These are phyloP conservation scores for Vespertilio murinus DNA, from an alignment of 2,797 vertebrate genomes.

Conservation along the genomic window DNA sequence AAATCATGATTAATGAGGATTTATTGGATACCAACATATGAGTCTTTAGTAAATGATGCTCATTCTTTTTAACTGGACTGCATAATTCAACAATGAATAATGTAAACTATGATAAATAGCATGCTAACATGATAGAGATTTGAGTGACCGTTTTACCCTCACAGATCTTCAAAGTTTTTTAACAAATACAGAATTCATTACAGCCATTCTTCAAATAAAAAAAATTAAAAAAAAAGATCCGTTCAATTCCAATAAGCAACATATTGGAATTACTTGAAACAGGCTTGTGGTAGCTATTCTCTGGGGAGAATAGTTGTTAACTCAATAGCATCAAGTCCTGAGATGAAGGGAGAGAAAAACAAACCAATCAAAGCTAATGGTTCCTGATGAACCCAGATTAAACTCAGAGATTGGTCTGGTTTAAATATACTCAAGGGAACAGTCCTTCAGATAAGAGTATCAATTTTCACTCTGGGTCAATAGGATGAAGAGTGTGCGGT, in stretches of 20 bases:
- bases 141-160: conserved; percentile 23
- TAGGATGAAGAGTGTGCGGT: conserved; percentile 71
- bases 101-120: conserved; percentile 29
- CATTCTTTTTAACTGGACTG: conserved; percentile 42
- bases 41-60: conserved; percentile 19
- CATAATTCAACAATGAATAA: conserved; percentile 41
- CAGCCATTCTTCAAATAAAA: conserved; percentile 61
- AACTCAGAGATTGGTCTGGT: conserved; percentile 73
- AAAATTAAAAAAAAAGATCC: conserved; percentile 13
- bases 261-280: conserved; percentile 70
- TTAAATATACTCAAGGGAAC: conserved; percentile 78
- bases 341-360: conserved; percentile 71
- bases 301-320: conserved; percentile 71
- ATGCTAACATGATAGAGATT: conserved; percentile 28
- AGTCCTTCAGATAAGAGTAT: conserved; percentile 77
- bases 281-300: conserved; percentile 50
- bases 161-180: conserved; percentile 44
- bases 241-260: conserved; percentile 64
- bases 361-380: conserved; percentile 78
- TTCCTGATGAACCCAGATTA: conserved; percentile 79
- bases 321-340: conserved; percentile 73
- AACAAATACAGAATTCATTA: conserved; percentile 67
- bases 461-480: conserved; percentile 78
- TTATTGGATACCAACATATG: not conserved
- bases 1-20: conserved; percentile 50